Base-by-base conservation (phyloP, 2,113 vertebrate species). In the Recurvirostra avosetta region DNA sequence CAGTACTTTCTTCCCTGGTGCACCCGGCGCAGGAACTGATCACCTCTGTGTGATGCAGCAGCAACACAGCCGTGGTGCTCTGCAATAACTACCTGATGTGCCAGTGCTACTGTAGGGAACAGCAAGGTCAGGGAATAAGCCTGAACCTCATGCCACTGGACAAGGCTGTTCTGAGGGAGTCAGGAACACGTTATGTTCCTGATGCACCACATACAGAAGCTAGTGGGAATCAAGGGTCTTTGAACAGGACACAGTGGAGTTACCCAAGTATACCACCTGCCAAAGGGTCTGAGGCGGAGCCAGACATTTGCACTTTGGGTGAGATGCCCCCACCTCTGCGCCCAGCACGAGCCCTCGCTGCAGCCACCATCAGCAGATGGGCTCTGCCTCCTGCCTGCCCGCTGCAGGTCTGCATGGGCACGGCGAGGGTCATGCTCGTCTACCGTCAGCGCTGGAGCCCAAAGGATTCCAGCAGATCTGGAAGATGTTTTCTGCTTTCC, bases 401-500 rank as follows among this genome's bases (percentile, higher is more conserved):
- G 0, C 34, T 22, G 27, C 41, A 18, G 59, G 13, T 50, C 58
- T 79, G 27, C 1, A 1, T 45, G 78, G 43, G 21, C 27, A 40
- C 0, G 1, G 50, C 0, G 18, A 67, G 70, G 23, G 32, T 22
- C 0, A 0, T 6, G 6, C 15, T 45, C 2, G 0, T 34, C 59
- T 55, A 59, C 50, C 2, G 0, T 8, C 41, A 62, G 50, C 4
- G 4, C 70, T 40, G 49, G 23, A 75, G 40, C 38, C 20, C 30
- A 19, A 6, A 56, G 40, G 12, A 59, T 65, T 86, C 65, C 68
- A 47, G 56, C 3, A 6, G 19, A 62, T 3, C 49, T 32, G 27
- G 40, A 58, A 49, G 30, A 9, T 20, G 21, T 74, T 92, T 88
- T 58, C 52, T 66, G 12, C 40, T 53, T 50, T 34, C 15, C 40